Base-by-base conservation (phyloP, 2,888 invertebrate species). In the Callosobruchus maculatus region DNA sequence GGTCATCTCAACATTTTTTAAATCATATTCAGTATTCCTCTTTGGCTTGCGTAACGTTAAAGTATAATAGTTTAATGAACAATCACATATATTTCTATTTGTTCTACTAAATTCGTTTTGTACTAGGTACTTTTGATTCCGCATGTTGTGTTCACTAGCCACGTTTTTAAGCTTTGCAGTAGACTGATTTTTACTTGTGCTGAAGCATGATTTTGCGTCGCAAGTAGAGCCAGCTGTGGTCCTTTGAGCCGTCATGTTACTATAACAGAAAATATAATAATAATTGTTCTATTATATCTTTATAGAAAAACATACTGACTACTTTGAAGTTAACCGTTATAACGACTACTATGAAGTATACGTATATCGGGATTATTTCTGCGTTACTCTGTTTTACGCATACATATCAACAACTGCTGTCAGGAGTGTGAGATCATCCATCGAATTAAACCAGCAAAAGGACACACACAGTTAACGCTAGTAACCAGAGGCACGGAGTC, bases 131-230 rank as follows among this genome's bases (percentile, higher is more conserved):
- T 68, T 68, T 68, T 77, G 72, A 70, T 75, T 75, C 9, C 78
- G 69, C 77, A 81, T 81, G 72, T 81, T 82, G 72, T 83, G 81
- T 75, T 84, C 84, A 72, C 83, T 83, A 22, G 80, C 80, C 20
- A 82, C 82, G 72, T 82, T 81, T 73, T 82, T 82, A 69, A 83
- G 70, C 7, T 49, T 49, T 18, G 49, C 13, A 49, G 71, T 78
- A 70, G 78, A 66, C 73, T 82, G 78, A 13, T 73, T 79, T 77
- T 80, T 79, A 72, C 77, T 78, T 49, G 13, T 49, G 49, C 18
- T 49, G 49, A 1, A 49, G 18, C 49, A 7, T 7, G 49, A 13
- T 49, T 49, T 73, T 75, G 21, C 74, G 31, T 26, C 13, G 18
- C 22, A 73, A 31, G 21, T 72, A 26, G n/a, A n/a, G n/a, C n/a